Evolutionary conservation across 2,797 vertebrate species (phyloP).

Genomic region (Meda fulgida): DNA sequence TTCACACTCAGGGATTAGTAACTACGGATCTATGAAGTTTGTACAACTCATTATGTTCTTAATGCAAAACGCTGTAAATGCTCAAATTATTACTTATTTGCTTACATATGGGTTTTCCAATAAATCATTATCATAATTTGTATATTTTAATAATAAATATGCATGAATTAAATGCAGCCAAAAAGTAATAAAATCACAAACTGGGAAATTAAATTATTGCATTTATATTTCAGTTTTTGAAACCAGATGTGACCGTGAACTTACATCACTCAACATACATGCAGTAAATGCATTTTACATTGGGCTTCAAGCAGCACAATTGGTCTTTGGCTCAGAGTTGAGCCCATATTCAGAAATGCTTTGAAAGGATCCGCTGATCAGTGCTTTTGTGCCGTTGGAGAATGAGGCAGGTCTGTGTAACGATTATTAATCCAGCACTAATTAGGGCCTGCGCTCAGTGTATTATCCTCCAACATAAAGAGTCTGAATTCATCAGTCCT

Average conservation of each 20-base stretch:
- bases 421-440: slow-evolving; percentile 32
- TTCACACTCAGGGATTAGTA: background rate
- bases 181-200: background rate
- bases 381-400: background rate
- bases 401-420: slow-evolving; percentile 36
- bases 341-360: slow-evolving; percentile 32
- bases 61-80: background rate
- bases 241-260: background rate
- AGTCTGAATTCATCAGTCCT: background rate
- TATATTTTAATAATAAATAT: background rate
- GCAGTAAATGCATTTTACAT: background rate
- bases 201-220: background rate
- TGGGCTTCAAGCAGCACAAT: background rate
- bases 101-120: background rate
- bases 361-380: slow-evolving; percentile 4
- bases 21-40: background rate
- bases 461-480: background rate
- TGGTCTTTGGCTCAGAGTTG: slow-evolving; percentile 27
- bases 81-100: background rate
- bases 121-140: background rate
- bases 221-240: background rate
- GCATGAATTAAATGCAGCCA: background rate
- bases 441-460: background rate
- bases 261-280: background rate
- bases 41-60: background rate